Evolutionary conservation across 2,113 vertebrate genomes (phyloP), one percentile per base, ranked within the genome.

Genomic region (Rhabdomys dilectus): DNA sequence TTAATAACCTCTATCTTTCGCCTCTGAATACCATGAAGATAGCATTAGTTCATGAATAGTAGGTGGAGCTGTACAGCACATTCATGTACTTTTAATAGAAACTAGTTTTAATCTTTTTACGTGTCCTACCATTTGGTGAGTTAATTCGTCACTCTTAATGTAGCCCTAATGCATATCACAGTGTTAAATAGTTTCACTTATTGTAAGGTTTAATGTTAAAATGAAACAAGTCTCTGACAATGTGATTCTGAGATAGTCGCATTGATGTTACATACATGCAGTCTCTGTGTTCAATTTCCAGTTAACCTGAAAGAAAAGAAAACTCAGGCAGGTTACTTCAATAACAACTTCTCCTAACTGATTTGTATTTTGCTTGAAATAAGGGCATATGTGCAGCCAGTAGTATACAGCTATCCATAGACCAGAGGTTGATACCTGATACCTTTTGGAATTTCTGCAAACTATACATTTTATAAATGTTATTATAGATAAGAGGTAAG

Each of bases 151-250:
- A 62, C 21, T 91, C 91, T 89, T 53, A 88, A 13, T 72, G 9
- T 64, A 75, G 39, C 42, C 51, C 31, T 95, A 88, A 58, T 42
- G 4, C 5, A 45, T 3, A 34, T 90, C 21, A 68, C 81, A 91
- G 39, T 34, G n/a, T 66, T 76, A 88, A 82, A 80, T 3, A 51
- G 6, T 48, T 48, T 66, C 39, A 91, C 13, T 92, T 92, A 95
- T 78, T 77, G 88, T 80, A 95, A 97, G 9, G 29, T 34, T 77
- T 86, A 94, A 93, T 91, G 21, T 0, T 89, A 68, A 95, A 90
- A 82, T 70, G 16, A 22, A 73, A 34, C 82, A 36, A 58, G 51
- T 81, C 4, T 88, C 22, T 92, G 22, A 39, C 53, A 78, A 82
- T n/a, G 7, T 82, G 91, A 76, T 68, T 90, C 58, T 86, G 22